These are phyloP conservation scores for Falco cherrug DNA, from an alignment of 2,797 vertebrate genomes.

Conservation along the genomic window DNA sequence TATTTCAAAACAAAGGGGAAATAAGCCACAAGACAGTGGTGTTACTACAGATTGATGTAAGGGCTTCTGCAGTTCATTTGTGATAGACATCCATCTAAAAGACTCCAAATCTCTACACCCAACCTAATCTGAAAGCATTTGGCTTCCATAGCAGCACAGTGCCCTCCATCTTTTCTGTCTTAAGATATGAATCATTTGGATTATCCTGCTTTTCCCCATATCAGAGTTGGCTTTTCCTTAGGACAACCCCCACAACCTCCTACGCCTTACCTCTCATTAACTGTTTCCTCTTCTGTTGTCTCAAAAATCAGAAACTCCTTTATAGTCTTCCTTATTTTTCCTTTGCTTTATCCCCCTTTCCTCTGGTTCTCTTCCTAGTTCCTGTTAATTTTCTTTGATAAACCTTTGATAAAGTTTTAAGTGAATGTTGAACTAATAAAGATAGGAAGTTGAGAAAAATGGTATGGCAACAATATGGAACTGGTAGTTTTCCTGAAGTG, in stretches of 20 bases:
- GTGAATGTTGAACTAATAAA: neutral
- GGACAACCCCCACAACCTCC: neutral
- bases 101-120: neutral
- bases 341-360: neutral
- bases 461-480: neutral
- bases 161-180: neutral
- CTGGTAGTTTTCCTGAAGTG: neutral
- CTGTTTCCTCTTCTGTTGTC: neutral
- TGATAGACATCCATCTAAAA: neutral
- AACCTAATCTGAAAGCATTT: neutral
- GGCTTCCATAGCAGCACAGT: neutral
- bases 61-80: neutral
- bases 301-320: neutral
- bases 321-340: neutral
- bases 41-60: rapidly evolving
- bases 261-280: neutral
- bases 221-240: neutral
- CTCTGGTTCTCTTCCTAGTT: neutral
- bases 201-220: neutral
- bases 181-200: neutral
- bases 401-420: neutral
- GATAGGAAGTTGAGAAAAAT: neutral
- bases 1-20: neutral
- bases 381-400: neutral
- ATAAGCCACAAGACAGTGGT: neutral